A percentile compares a stretch with the other conserved stretches of the same genome.
phyloP scores from a whole-genome alignment of 2,888 invertebrate genomes.

The Diarsia brunnea region DNA sequence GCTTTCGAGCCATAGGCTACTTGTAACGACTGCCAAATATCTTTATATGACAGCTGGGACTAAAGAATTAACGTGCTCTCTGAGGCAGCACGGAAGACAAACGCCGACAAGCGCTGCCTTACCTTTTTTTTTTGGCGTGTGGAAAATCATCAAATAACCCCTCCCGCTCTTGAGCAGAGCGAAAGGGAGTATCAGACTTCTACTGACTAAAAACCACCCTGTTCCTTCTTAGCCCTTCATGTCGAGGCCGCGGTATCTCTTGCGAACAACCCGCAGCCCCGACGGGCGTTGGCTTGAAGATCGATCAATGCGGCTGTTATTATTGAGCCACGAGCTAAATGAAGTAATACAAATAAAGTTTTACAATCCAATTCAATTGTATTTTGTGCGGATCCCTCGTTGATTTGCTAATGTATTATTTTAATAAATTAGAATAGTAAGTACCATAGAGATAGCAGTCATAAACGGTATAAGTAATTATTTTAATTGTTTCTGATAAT shows the following conservation, averaged over 20 bases:
- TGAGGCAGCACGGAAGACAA: background rate
- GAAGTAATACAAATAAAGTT: background rate
- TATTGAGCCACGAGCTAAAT: background rate
- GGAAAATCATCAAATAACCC: too few species aligned
- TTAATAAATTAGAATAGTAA: conserved; percentile 43
- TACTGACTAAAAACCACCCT: too few species aligned
- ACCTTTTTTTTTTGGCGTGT: too few species aligned
- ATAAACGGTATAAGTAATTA: conserved; percentile 13
- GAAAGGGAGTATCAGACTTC: too few species aligned
- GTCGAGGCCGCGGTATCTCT: too few species aligned
- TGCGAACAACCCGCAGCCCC: too few species aligned
- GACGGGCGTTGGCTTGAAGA: too few species aligned
- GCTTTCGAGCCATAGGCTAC: background rate
- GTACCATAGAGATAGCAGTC: background rate
- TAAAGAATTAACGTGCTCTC: background rate
- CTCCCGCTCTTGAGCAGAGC: too few species aligned
- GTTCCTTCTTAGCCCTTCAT: too few species aligned
- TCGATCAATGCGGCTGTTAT: background rate
- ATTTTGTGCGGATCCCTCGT: conserved; percentile 29
- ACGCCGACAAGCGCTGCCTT: background rate
- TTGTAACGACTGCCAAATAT: background rate
- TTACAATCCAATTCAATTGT: conserved; percentile 7
- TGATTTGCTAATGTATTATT: conserved; percentile 32
- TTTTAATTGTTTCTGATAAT: conserved; percentile 33
- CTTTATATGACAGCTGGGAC: background rate